Percentiles rank a stretch among this genome's conserved stretches.
Evolutionary conservation across 2,113 vertebrate genomes (phyloP).

Genomic region (Orcinus orca): DNA sequence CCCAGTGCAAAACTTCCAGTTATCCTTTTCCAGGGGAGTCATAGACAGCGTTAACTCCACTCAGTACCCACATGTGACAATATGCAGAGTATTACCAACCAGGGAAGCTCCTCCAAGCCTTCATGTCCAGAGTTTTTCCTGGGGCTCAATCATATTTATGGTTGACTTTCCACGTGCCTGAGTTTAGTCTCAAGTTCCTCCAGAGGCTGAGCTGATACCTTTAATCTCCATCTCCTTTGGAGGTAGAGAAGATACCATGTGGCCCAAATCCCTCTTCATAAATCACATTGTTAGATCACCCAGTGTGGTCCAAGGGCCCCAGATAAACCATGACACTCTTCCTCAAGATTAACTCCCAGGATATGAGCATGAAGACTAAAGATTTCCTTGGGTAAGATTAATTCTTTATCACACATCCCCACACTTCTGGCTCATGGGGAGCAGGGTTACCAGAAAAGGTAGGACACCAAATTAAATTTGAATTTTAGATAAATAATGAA

Average conservation of each 20-base stretch:
- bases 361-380: not conserved
- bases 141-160: not conserved
- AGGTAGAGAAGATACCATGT: not conserved
- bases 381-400: not conserved
- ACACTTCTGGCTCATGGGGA: not conserved
- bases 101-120: not conserved
- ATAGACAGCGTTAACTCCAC: not conserved
- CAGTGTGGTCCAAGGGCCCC: no score
- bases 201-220: not conserved
- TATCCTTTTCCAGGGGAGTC: not conserved
- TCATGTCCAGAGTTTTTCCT: not conserved
- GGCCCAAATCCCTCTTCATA: not conserved
- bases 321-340: not conserved
- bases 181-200: not conserved
- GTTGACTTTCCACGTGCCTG: not conserved
- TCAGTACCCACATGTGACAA: not conserved
- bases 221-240: not conserved
- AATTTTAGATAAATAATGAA: not conserved
- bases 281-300: not conserved
- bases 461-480: not conserved
- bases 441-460: not conserved
- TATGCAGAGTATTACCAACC: not conserved
- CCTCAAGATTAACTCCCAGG: not conserved
- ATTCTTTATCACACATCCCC: not conserved
- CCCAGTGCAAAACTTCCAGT: not conserved